Conservation (phyloP, 64 coral and sea anemone genomes). For the Pachyseris speciosa region DNA sequence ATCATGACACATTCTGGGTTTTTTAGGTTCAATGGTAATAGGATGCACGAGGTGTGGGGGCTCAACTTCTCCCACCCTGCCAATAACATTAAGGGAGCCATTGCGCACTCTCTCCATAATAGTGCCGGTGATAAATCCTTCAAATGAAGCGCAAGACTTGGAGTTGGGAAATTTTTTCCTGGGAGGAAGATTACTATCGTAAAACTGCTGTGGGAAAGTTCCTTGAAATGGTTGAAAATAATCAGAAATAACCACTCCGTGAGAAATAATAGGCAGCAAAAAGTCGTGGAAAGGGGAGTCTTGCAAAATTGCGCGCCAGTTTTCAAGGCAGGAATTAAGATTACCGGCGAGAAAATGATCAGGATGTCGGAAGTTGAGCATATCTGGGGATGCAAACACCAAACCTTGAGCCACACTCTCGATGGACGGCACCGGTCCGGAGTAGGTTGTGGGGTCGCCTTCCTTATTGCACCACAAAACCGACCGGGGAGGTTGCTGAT, state of each 20-base stretch:
- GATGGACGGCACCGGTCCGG: not conserved
- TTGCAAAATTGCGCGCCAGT: conserved; percentile 6
- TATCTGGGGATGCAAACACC: conserved; percentile 5
- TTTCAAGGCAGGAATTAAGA: not conserved
- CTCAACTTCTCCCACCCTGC: conserved; percentile 8
- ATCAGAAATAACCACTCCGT: not conserved
- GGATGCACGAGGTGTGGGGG: not conserved
- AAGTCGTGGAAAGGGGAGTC: not conserved
- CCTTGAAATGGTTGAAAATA: conserved; percentile 1
- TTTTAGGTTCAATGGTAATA: conserved; percentile 16
- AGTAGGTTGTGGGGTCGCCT: not conserved
- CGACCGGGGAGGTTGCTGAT: not conserved
- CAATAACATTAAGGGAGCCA: conserved; percentile 14
- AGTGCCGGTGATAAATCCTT: not conserved
- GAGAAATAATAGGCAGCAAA: conserved; percentile 8
- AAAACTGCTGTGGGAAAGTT: not conserved
- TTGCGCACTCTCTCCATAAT: conserved; percentile 18
- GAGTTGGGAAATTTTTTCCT: not conserved
- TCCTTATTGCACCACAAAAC: not conserved
- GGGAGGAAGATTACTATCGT: conserved; percentile 14
- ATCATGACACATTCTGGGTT: conserved; percentile 12
- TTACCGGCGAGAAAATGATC: conserved; percentile 18
- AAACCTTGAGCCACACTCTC: conserved; percentile 15
- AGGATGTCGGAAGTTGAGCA: not conserved
- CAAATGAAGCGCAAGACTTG: conserved; percentile 10